These are phyloP conservation scores for Phalanger gymnotis DNA, from an alignment of 2,797 vertebrate genomes.

Conservation along the genomic window DNA sequence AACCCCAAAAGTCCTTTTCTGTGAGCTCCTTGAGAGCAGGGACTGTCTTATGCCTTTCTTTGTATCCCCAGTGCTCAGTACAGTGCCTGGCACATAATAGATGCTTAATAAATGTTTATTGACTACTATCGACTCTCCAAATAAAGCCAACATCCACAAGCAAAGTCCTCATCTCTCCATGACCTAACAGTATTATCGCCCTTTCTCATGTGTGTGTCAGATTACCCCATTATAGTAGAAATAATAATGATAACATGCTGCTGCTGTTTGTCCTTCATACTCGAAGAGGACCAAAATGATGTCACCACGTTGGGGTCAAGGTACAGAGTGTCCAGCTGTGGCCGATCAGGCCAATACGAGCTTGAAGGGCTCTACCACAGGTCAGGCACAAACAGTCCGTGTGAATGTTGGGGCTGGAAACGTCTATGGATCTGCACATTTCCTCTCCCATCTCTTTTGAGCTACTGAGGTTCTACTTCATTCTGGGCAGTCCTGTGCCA, in stretches of 20 bases:
- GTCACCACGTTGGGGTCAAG: background rate
- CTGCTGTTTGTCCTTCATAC: background rate
- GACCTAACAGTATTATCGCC: background rate
- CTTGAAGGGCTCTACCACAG: background rate
- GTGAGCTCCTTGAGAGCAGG: background rate
- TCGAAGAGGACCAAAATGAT: background rate
- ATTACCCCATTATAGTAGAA: background rate
- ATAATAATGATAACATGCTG: no score
- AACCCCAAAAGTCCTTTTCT: background rate
- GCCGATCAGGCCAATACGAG: background rate
- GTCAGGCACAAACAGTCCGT: background rate
- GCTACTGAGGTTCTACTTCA: background rate
- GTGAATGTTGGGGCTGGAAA: background rate
- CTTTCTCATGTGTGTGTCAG: background rate
- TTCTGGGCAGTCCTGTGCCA: background rate
- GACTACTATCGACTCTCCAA: background rate
- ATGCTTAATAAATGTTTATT: background rate
- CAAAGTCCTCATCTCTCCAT: background rate
- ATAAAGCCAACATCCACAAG: background rate
- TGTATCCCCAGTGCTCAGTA: no score
- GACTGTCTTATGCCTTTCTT: background rate
- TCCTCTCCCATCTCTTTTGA: rapidly evolving
- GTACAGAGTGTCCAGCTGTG: background rate
- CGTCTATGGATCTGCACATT: background rate
- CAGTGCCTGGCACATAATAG: no score